Percentiles rank a stretch among this genome's conserved stretches.
Evolutionary conservation across 2,797 vertebrate genomes (phyloP).

Genomic region (Enteromius mattozi): DNA sequence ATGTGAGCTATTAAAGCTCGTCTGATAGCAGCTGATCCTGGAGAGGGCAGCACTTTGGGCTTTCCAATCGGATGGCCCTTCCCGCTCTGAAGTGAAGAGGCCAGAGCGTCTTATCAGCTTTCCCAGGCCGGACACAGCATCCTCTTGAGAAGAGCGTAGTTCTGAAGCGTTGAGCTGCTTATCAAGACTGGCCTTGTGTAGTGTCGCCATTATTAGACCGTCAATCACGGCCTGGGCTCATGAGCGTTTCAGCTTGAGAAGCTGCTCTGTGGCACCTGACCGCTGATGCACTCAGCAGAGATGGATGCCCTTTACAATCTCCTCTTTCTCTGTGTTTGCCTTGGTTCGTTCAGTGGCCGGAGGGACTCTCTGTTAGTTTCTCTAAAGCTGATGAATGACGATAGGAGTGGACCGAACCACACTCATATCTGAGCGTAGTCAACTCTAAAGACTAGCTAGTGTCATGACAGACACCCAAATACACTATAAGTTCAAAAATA

Average conservation of each 20-base stretch:
- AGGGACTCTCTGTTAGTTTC: not conserved
- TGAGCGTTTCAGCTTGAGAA: not conserved
- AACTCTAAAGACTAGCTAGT: not conserved
- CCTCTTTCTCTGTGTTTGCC: not conserved
- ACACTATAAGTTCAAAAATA: too few species aligned
- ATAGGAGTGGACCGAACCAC: not conserved
- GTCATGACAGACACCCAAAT: too few species aligned
- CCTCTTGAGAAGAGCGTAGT: constrained; percentile 76
- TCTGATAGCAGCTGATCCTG: constrained; percentile 63
- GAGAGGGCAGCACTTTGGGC: constrained; percentile 55
- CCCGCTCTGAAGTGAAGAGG: constrained; percentile 67
- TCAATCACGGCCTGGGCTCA: constrained; percentile 9
- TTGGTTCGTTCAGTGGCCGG: not conserved
- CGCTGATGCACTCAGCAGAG: not conserved
- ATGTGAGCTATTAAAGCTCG: constrained; percentile 63
- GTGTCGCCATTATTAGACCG: constrained; percentile 39
- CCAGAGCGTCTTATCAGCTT: constrained; percentile 75
- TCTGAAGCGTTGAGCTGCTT: constrained; percentile 58
- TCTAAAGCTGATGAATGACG: not conserved
- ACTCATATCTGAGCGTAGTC: not conserved
- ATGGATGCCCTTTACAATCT: not conserved
- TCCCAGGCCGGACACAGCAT: constrained; percentile 78
- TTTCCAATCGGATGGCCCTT: constrained; percentile 58
- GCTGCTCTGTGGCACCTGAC: not conserved
- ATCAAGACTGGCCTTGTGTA: not conserved